phyloP scores from a whole-genome alignment of 2,888 invertebrate genomes.

The Heliconius erato region DNA sequence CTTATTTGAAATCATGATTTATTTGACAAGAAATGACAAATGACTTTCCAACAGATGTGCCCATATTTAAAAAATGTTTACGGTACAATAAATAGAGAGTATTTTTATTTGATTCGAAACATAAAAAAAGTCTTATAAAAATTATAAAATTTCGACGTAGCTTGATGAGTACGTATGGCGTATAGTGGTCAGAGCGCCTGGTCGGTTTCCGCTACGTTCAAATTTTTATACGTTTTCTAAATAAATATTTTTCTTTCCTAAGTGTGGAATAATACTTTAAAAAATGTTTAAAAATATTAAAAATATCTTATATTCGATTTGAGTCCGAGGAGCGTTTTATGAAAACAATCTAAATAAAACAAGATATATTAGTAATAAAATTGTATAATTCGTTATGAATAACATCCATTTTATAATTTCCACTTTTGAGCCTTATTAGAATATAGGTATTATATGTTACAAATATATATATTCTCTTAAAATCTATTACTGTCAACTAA shows the following conservation, averaged over 20 bases:
- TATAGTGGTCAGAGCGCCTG: too few relatives aligned
- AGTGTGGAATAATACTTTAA: too few relatives aligned
- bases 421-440: conserved; percentile 1
- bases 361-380: conserved; percentile 22
- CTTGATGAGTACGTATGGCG: too few relatives aligned
- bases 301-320: too few relatives aligned
- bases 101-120: neutral
- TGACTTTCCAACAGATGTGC: neutral
- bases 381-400: conserved; percentile 31
- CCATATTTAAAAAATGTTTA: neutral
- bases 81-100: neutral
- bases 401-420: neutral
- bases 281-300: too few relatives aligned
- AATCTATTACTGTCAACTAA: conserved; percentile 64
- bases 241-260: too few relatives aligned
- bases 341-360: neutral
- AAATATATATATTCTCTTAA: conserved; percentile 19
- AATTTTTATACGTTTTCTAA: too few relatives aligned
- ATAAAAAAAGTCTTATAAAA: too few relatives aligned
- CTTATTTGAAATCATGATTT: conserved; percentile 19
- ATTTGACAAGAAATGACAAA: conserved; percentile 8
- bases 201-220: too few relatives aligned
- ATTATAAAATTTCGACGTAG: too few relatives aligned
- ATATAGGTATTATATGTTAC: conserved; percentile 7
- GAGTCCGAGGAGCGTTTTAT: too few relatives aligned